These are phyloP conservation scores for Muscicapa adusta DNA, from an alignment of 2,113 vertebrate genomes.

Conservation along the genomic window DNA sequence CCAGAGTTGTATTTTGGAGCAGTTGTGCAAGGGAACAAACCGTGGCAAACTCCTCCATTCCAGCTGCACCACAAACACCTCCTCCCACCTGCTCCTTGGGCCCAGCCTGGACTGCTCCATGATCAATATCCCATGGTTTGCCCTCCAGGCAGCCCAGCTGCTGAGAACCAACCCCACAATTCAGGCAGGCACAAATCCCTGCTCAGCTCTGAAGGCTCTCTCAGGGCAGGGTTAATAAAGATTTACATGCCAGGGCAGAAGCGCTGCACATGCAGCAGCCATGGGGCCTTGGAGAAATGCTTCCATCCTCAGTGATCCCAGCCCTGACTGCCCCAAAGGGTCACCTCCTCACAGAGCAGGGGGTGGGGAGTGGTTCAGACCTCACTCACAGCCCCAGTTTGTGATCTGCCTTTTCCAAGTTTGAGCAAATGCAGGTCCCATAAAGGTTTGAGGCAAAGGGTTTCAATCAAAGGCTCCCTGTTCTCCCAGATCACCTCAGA, in stretches of 20 bases:
- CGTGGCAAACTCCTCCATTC: neutral
- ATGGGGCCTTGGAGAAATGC: accelerated
- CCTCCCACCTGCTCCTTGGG: neutral
- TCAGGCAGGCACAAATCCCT: neutral
- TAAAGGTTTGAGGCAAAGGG: neutral
- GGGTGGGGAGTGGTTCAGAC: accelerated
- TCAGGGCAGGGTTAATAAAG: neutral
- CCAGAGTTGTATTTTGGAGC: neutral
- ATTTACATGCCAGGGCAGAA: neutral
- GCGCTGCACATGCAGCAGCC: accelerated
- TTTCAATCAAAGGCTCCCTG: neutral
- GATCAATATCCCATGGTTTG: conserved; percentile 49
- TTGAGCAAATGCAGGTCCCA: neutral
- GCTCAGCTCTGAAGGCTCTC: neutral
- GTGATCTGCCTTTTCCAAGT: neutral
- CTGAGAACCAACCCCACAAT: neutral
- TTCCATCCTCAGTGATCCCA: neutral
- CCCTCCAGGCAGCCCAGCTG: neutral
- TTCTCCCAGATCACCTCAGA: neutral
- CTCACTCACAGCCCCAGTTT: accelerated
- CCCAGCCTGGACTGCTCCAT: neutral
- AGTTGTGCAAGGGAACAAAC: neutral
- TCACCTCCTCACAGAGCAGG: neutral
- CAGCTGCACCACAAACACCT: neutral
- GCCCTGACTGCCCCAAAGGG: neutral